Base-by-base conservation (phyloP, 1,140 invertebrate genomes). In the Sitodiplosis mosellana region DNA sequence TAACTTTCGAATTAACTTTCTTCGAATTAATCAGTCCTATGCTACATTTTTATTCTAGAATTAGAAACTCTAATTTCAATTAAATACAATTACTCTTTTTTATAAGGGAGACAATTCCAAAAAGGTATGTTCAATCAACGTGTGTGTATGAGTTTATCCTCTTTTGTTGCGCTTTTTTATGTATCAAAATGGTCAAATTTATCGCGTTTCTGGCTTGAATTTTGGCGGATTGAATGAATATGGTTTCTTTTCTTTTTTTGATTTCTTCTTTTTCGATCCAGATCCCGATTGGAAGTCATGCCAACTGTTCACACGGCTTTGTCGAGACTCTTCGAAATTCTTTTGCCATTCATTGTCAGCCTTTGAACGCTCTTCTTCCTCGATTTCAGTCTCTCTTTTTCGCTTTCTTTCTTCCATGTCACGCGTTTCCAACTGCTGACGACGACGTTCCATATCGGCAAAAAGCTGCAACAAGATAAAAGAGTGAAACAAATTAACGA, bases 241-340 rank as follows among this genome's bases (percentile, higher is more conserved):
- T 43, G 60, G 57, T 60, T 83, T 84, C 61, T 82, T 82, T 34
- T 69, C 69, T 54, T 83, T 81, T 58, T 85, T 84, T 53, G 74
- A 74, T 58, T 83, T 81, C 10, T 27, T 27, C 51, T 76, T 75
- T 49, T 76, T 73, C 50, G 72, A 76, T 48, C 70, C 73, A 55
- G 73, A 74, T 42, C 76, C 79, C 27, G 80, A 82, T 61, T 93
- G 85, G 64, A 95, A 96, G 38, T 76, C 83, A 62, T 95, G 88
- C 93, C 92, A 97, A 65, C 89, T 95, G 48, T 91, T 84, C 0
- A 97, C 91, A 53, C 92, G 70, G 47, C 81, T 90, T 70, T 94
- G 87, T 54, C 92, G 73, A 43, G 88, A 93, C 71, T 93, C 92
- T 81, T 98, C 93, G 74, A 93, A 98, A 70, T 97, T 98, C 60